A percentile compares a stretch with the other conserved stretches of the same genome.
Evolutionary conservation across 2,888 invertebrate genomes (phyloP).

Genomic region (Drosophila neonasuta): DNA sequence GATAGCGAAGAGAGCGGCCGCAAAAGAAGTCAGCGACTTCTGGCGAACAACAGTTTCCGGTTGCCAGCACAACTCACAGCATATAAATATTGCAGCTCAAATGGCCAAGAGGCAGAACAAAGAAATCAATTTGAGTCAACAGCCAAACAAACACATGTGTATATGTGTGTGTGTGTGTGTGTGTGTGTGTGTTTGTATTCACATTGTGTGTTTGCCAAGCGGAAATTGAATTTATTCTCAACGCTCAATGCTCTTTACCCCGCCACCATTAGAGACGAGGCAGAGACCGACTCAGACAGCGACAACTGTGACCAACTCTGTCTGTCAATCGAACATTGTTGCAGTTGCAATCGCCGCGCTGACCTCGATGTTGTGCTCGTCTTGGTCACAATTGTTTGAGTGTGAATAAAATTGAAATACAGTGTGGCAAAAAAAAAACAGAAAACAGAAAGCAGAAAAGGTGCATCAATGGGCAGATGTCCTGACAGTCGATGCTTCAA

Average conservation of each 20-base stretch:
- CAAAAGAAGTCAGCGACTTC: not conserved
- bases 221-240: constrained; percentile 46
- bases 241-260: constrained; percentile 3
- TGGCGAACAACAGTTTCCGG: constrained; percentile 8
- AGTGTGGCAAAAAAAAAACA: too few species aligned
- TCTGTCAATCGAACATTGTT: not conserved
- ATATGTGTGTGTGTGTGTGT: not conserved
- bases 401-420: not conserved
- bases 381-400: not conserved
- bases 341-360: not conserved
- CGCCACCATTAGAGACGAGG: constrained; percentile 4
- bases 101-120: constrained; percentile 5
- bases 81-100: constrained; percentile 11
- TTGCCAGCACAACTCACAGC: not conserved
- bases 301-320: not conserved
- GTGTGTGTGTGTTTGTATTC: constrained; percentile 1
- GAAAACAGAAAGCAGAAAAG: not conserved
- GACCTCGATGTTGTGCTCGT: not conserved
- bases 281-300: constrained; percentile 1
- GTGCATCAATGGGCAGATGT: not conserved
- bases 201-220: constrained; percentile 26
- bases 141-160: constrained; percentile 9
- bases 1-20: not conserved
- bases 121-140: constrained; percentile 37
- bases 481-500: not conserved